These are phyloP conservation scores for Macrotus californicus DNA, from an alignment of 2,113 vertebrate genomes.

Conservation along the genomic window DNA sequence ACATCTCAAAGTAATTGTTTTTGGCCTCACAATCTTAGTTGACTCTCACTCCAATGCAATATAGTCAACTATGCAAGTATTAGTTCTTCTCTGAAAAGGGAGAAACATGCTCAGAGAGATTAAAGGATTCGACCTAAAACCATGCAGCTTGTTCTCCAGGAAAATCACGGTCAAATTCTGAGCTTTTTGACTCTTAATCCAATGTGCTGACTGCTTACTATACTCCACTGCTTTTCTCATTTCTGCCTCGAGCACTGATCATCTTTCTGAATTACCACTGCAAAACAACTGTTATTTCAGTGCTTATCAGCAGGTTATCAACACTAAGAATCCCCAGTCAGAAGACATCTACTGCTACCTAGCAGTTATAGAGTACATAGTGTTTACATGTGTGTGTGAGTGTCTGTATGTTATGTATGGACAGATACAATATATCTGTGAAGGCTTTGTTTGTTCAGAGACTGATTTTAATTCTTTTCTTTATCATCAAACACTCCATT, in stretches of 20 bases:
- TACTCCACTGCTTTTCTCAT: not conserved
- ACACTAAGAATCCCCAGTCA: not conserved
- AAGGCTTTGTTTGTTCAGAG: not conserved
- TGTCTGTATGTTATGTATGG: not conserved
- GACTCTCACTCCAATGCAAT: not conserved
- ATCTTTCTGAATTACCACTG: conserved; percentile 17
- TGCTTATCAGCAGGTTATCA: not conserved
- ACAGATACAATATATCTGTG: not conserved
- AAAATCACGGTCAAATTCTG: conserved; percentile 27
- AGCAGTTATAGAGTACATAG: not conserved
- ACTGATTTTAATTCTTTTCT: not conserved
- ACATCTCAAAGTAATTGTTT: not conserved
- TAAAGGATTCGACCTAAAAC: not conserved
- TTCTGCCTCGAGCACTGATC: conserved; percentile 4
- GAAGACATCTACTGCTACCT: not conserved
- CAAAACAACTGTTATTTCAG: conserved; percentile 41
- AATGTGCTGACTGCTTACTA: not conserved
- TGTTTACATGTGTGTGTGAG: not conserved
- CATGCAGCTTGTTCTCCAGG: not conserved
- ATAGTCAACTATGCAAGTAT: not conserved
- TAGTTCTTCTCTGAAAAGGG: not conserved
- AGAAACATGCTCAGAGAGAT: not conserved
- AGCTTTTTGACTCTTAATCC: not conserved
- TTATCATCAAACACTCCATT: not conserved
- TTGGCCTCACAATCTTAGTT: not conserved